Evolutionary conservation across 2,113 vertebrate species (phyloP), one percentile per base, ranked within the genome.

Genomic region (Sinocyclocheilus anophthalmus): DNA sequence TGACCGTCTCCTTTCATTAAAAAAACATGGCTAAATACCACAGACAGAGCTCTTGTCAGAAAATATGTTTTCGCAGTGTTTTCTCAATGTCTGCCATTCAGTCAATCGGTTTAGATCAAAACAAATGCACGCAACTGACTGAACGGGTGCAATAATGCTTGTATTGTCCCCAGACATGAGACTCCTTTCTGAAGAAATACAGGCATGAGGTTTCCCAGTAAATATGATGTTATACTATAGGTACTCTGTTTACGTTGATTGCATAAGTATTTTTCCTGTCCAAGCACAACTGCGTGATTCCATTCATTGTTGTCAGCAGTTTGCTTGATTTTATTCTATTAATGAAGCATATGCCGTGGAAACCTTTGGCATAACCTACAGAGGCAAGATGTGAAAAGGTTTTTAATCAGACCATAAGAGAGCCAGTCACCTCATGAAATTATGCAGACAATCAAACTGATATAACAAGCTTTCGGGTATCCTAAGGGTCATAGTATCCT

Each of bases 11-110:
- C 11, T 73, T 73, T 45, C 6, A 73, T 73, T 45, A 42, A 73
- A 73, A 73, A 73, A 73, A 73, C 70, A 73, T 73, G 20, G 70
- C 10, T 73, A 45, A 45, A 42, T 45, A 45, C 70, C 39, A 11
- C 5, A 45, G 70, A 73, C 5, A 45, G 70, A 73, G 70, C 70
- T 45, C 39, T 22, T 73, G 70, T 73, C 39, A 45, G 70, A 73
- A 6, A 45, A 20, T 37, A 69, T 16, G 65, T 6, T 70, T 45
- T 73, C 70, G 24, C 30, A 33, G 30, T 33, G 30, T 33, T 33
- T 33, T 33, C 59, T 63, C 11, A 63, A 63, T 63, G 22, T 24
- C 70, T 73, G 70, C 37, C 70, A n/a, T 73, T 73, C 70, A 73
- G 70, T 73, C 70, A 72, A 42, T 10, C 7, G 4, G 3, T 1